Evolutionary conservation across 2,888 invertebrate species (phyloP), one percentile per base, ranked within the genome.

Genomic region (Amphipoea oculea): DNA sequence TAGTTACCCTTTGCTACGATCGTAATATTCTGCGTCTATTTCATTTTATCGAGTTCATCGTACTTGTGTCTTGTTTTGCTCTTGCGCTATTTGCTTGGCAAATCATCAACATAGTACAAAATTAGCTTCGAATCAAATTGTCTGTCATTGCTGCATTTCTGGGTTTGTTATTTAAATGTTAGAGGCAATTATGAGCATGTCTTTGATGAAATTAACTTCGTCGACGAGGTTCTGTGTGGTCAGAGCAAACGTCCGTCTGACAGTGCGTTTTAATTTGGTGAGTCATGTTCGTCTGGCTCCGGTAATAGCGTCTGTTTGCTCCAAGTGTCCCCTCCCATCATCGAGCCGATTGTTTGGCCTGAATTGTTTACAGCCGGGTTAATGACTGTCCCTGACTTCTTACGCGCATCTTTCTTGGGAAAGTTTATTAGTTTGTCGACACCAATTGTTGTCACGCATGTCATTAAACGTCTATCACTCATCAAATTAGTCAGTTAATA

Each of bases 321-420:
- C 91, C 91, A 89, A 93, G 91, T 91, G 94, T 92, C 92, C 93
- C 92, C 84, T 83, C 81, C 92, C 92, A 91, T 92, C 91, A 89
- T 89, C 87, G 90, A 85, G 90, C 89, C 90, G 93, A 94, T 94
- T 94, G 94, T 93, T 92, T 94, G 95, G 89, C 94, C 95, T 94
- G 93, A 94, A 95, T 95, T 94, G 95, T 95, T 94, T 92, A 92
- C 92, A 87, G 83, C 69, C 91, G 93, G 95, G 95, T 95, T 94
- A 95, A 95, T 90, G 95, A 93, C 94, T 95, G 95, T 88, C 95
- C 94, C 93, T 95, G 95, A 94, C 95, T 95, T 91, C 91, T 89
- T 89, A 86, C 85, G 87, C 89, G 86, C 80, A 82, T 91, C 90
- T 91, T 92, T 92, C 91, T 90, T 81, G 90, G 89, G 92, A 92